Conservation (phyloP, 2,888 invertebrate genomes). For the Dasysyrphus tricinctus region DNA sequence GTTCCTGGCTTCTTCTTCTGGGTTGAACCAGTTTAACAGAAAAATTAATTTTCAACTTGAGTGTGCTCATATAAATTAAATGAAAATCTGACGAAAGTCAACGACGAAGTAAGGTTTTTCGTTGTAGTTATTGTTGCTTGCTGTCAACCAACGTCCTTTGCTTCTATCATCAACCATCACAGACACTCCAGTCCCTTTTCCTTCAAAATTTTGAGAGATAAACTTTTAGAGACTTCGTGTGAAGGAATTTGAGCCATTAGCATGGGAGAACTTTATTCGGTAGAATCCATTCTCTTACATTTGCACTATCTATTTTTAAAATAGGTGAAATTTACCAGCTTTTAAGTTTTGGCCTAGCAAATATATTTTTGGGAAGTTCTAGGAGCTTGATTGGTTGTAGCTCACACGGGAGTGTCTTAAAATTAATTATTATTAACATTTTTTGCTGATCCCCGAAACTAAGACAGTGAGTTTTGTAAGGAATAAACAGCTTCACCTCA, state of each 20-base stretch:
- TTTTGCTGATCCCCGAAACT: too few species aligned
- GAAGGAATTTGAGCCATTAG: conserved; percentile 68
- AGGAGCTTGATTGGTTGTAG: too few species aligned
- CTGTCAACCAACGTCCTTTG: conserved; percentile 5
- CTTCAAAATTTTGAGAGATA: conserved; percentile 4
- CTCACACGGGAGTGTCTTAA: too few species aligned
- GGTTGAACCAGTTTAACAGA: conserved; percentile 57
- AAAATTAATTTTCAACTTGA: conserved; percentile 73
- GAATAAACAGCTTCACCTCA: too few species aligned
- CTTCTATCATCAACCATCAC: conserved; percentile 7
- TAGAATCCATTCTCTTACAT: background rate
- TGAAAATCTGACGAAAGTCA: conserved; percentile 74
- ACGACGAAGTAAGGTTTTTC: conserved; percentile 44
- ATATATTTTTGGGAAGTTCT: too few species aligned
- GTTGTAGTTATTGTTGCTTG: conserved; percentile 19
- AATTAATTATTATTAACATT: too few species aligned
- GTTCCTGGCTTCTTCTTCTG: background rate
- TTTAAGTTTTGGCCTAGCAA: background rate
- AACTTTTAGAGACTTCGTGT: conserved; percentile 61
- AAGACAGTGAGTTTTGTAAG: too few species aligned
- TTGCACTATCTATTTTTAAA: conserved; percentile 34
- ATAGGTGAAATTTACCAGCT: conserved; percentile 18
- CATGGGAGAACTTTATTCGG: conserved; percentile 48
- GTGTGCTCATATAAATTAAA: conserved; percentile 73
- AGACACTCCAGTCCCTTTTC: background rate